A percentile compares a stretch with the other conserved stretches of the same genome.
Evolutionary conservation across 2,113 vertebrate species (phyloP).

Genomic region (Pogona vitticeps): DNA sequence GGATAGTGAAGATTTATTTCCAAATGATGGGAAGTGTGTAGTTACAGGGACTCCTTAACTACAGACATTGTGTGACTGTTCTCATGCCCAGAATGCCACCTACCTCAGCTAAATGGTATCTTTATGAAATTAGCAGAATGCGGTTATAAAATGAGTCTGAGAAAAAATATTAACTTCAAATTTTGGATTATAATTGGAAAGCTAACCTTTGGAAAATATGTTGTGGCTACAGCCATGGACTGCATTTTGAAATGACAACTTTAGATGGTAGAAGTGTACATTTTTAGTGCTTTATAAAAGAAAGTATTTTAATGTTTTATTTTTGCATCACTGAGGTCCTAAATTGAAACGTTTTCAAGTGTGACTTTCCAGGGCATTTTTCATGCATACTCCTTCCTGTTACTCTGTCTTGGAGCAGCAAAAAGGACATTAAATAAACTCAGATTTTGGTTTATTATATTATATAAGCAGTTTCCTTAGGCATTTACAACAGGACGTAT

Average conservation of each 20-base stretch:
- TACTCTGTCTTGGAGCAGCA: too few species aligned
- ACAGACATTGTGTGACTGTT: constrained; percentile 76
- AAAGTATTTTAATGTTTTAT: neutral
- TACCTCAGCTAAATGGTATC: constrained; percentile 85
- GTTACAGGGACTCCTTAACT: constrained; percentile 70
- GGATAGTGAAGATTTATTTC: constrained; percentile 69
- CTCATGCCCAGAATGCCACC: constrained; percentile 77
- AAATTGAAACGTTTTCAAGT: constrained; percentile 40
- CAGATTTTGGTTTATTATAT: constrained; percentile 25
- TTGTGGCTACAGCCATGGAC: constrained; percentile 64
- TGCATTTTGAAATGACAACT: constrained; percentile 61
- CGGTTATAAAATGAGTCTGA: constrained; percentile 59
- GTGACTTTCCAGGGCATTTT: constrained; percentile 36
- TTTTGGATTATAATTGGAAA: constrained; percentile 80
- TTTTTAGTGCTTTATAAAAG: constrained; percentile 59
- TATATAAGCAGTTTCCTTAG: neutral
- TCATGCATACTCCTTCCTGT: constrained; percentile 17
- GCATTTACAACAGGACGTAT: constrained; percentile 36
- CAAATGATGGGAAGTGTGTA: constrained; percentile 78
- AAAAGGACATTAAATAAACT: constrained; percentile 7
- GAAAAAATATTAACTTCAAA: constrained; percentile 71
- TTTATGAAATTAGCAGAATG: constrained; percentile 81
- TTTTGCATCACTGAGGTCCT: constrained; percentile 27
- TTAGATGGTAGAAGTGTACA: constrained; percentile 64
- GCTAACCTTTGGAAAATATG: constrained; percentile 81